Conservation (phyloP, 1,140 invertebrate genomes). For the Trypoxylus dichotomus region DNA sequence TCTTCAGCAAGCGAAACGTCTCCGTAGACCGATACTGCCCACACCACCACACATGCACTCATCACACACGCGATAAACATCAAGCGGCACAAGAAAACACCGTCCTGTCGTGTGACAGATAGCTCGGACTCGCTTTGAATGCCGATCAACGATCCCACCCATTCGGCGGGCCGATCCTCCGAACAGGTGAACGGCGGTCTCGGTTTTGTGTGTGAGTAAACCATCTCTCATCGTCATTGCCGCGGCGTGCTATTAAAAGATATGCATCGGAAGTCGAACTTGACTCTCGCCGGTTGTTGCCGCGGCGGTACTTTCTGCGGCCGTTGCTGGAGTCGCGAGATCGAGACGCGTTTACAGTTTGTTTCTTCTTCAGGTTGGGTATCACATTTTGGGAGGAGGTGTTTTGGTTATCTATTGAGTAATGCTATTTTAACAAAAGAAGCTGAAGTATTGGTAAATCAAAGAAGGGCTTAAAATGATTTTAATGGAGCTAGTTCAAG, state of each 20-base stretch:
- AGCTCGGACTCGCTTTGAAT: constrained; percentile 1
- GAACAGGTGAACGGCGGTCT: background rate
- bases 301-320: background rate
- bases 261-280: background rate
- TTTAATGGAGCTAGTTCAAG: too few relatives aligned
- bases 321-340: too few relatives aligned
- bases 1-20: too few relatives aligned
- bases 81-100: background rate
- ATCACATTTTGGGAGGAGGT: too few relatives aligned
- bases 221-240: background rate
- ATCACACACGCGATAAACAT: background rate
- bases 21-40: too few relatives aligned
- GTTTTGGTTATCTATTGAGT: too few relatives aligned
- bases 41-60: background rate
- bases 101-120: background rate
- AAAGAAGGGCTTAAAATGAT: too few relatives aligned
- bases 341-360: too few relatives aligned
- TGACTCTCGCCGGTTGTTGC: background rate
- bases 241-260: constrained; percentile 9
- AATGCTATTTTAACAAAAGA: too few relatives aligned
- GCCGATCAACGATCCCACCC: background rate
- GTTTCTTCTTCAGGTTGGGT: too few relatives aligned
- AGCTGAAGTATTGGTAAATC: too few relatives aligned
- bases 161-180: background rate
- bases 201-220: background rate